phyloP scores from a whole-genome alignment of 2,888 invertebrate species.

The Torymus texanus region DNA sequence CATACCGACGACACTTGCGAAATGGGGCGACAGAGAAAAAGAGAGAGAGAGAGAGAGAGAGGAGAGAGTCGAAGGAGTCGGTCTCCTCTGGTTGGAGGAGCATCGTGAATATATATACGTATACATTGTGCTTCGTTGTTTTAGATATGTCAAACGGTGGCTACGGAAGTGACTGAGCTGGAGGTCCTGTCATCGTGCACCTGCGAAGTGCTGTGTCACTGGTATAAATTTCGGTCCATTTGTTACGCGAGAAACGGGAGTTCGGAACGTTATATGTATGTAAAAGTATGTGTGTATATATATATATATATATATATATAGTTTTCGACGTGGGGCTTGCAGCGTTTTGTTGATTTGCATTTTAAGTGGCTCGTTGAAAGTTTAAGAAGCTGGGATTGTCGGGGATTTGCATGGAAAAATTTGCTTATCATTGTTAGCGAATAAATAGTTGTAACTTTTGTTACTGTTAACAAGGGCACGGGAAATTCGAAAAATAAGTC shows the following conservation, averaged over 20 bases:
- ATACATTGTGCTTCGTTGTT: not conserved
- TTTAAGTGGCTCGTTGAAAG: constrained; percentile 34
- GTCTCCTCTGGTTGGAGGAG: not conserved
- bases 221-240: constrained; percentile 50
- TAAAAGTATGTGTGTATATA: no score
- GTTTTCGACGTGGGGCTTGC: no score
- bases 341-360: constrained; percentile 46
- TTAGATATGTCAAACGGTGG: constrained; percentile 32
- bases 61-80: constrained; percentile 12
- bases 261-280: not conserved
- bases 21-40: constrained; percentile 72
- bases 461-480: no score
- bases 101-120: not conserved
- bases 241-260: constrained; percentile 19
- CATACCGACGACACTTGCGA: constrained; percentile 75
- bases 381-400: no score
- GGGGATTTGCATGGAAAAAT: no score
- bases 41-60: not conserved
- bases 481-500: no score
- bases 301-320: not conserved
- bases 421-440: no score
- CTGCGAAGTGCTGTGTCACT: constrained; percentile 54
- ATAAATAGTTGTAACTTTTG: no score
- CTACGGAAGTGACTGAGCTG: not conserved
- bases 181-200: constrained; percentile 44